Percentiles rank a stretch among this genome's conserved stretches.
Conservation (phyloP, 2,888 invertebrate species). For the Stenolophus ochropezus region DNA sequence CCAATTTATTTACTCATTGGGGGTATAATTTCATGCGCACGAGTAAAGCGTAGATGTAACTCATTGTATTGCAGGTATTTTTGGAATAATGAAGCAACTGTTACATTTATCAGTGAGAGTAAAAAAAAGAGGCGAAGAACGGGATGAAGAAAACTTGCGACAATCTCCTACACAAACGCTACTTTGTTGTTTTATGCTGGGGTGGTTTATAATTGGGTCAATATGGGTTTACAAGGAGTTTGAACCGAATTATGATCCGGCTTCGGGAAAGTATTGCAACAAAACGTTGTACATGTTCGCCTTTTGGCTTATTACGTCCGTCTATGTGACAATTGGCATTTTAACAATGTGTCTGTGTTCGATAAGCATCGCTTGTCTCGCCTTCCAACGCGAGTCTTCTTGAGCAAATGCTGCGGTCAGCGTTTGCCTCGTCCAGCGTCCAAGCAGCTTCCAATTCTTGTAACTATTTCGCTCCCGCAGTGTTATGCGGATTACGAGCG, state of each 20-base stretch:
- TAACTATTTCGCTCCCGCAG: background rate
- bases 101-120: constrained; percentile 77
- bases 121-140: constrained; percentile 74
- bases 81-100: constrained; percentile 80
- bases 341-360: constrained; percentile 76
- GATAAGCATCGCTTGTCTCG: constrained; percentile 74
- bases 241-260: constrained; percentile 76
- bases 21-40: constrained; percentile 69
- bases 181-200: constrained; percentile 79
- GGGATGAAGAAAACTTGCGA: constrained; percentile 75
- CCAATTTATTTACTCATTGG: constrained; percentile 82
- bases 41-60: background rate
- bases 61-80: constrained; percentile 72
- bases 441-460: constrained; percentile 27
- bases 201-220: constrained; percentile 83
- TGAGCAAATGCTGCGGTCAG: background rate
- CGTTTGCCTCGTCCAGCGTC: constrained; percentile 8
- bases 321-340: constrained; percentile 77
- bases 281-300: constrained; percentile 81
- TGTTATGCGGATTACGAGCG: background rate
- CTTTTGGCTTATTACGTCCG: constrained; percentile 81
- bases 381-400: constrained; percentile 67
- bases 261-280: constrained; percentile 77
- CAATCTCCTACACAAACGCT: constrained; percentile 76
- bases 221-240: constrained; percentile 82